Conservation (phyloP, 2,888 invertebrate genomes). For the Aporophyla nigra region DNA sequence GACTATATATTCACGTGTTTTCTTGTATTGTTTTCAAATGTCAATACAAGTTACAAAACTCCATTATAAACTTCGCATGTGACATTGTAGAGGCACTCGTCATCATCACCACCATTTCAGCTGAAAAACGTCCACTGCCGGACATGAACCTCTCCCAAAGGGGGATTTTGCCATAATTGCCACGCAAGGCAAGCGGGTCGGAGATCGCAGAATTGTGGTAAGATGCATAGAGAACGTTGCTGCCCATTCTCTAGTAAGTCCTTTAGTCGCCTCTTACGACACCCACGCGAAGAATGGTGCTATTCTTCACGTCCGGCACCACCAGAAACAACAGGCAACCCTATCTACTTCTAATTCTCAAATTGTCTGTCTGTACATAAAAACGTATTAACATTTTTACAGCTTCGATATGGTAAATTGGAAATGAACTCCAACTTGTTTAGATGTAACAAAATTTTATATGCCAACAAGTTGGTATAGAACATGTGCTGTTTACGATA, state of each 20-base stretch:
- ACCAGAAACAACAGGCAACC: constrained; percentile 16
- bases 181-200: too few species aligned
- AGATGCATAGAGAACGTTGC: too few species aligned
- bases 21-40: constrained; percentile 1
- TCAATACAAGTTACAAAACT: not conserved
- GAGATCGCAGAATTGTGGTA: too few species aligned
- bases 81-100: not conserved
- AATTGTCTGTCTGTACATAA: constrained; percentile 69
- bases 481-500: constrained; percentile 54
- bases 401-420: constrained; percentile 72
- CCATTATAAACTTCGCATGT: not conserved
- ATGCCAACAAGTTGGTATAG: constrained; percentile 53
- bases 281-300: too few species aligned
- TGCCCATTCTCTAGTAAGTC: too few species aligned
- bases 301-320: too few species aligned
- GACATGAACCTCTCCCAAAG: too few species aligned
- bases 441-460: constrained; percentile 57
- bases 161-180: too few species aligned
- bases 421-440: constrained; percentile 57
- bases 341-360: constrained; percentile 63
- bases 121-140: not conserved
- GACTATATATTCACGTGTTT: too few species aligned
- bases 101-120: too few species aligned
- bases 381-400: constrained; percentile 75
- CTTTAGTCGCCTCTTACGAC: too few species aligned